phyloP scores from a whole-genome alignment of 1,140 invertebrate species.

The Ridgeia piscesae region DNA sequence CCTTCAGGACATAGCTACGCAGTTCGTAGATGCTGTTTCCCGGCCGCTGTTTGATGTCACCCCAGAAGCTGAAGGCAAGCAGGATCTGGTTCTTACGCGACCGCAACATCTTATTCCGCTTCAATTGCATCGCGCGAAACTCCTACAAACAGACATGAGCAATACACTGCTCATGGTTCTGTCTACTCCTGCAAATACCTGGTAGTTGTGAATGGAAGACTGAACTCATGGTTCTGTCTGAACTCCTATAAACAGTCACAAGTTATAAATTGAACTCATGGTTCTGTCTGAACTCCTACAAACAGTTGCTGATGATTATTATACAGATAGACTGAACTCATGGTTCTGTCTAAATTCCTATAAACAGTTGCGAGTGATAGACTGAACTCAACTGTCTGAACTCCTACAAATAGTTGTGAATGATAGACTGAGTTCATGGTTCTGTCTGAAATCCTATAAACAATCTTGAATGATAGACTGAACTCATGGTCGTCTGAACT shows the following conservation, averaged over 20 bases:
- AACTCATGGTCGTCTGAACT: not conserved
- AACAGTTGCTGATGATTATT: too few relatives aligned
- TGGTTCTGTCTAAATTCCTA: not conserved
- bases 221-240: too few relatives aligned
- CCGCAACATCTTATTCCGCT: constrained; percentile 80
- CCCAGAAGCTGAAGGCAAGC: constrained; percentile 69
- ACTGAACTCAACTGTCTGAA: not conserved
- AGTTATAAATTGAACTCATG: too few relatives aligned
- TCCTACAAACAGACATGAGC: not conserved
- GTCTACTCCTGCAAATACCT: too few relatives aligned
- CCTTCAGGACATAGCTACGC: constrained; percentile 84
- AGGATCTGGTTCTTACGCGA: constrained; percentile 90
- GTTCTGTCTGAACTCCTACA: too few relatives aligned
- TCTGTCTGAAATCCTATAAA: too few relatives aligned
- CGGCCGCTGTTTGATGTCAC: constrained; percentile 66
- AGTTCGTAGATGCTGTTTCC: constrained; percentile 90
- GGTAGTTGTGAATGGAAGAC: too few relatives aligned
- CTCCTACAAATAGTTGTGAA: not conserved
- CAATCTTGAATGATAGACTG: too few relatives aligned
- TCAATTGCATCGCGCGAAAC: constrained; percentile 69
- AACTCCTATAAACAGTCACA: too few relatives aligned
- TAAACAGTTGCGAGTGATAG: not conserved
- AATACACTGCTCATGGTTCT: not conserved
- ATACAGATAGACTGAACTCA: too few relatives aligned
- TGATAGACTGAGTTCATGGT: too few relatives aligned